Conservation (phyloP, 2,797 vertebrate genomes). For the Manis crassicaudata region DNA sequence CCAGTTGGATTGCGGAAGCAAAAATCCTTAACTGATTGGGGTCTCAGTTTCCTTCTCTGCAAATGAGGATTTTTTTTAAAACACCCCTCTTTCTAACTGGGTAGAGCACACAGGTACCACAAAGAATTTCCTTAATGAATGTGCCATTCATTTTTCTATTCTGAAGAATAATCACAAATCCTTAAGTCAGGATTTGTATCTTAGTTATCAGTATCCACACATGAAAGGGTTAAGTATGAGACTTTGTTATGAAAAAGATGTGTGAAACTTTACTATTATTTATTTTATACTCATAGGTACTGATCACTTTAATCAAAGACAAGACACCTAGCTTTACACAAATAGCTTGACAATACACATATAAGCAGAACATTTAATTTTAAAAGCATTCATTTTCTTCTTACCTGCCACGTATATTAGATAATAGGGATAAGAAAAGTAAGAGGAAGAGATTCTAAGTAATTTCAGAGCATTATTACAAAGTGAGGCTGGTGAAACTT, state of each 20-base stretch:
- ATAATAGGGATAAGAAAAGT: conserved; percentile 41
- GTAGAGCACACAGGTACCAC: not conserved
- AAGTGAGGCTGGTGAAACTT: conserved; percentile 41
- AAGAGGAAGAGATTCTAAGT: conserved; percentile 24
- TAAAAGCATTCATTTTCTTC: conserved; percentile 44
- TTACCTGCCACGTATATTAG: not conserved
- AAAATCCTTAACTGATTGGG: not conserved
- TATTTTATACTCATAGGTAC: not conserved
- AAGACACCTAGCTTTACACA: conserved; percentile 47
- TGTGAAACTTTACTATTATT: not conserved
- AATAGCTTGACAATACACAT: not conserved
- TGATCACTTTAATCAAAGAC: conserved; percentile 39
- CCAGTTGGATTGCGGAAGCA: not conserved
- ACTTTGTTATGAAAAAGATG: not conserved
- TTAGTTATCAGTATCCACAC: not conserved
- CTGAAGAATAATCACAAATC: not conserved
- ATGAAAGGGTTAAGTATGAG: not conserved
- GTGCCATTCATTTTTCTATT: not conserved
- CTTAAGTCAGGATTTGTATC: not conserved
- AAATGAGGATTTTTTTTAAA: not conserved
- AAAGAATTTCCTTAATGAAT: conserved; percentile 28
- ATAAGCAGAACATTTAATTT: not conserved
- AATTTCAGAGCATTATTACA: conserved; percentile 59
- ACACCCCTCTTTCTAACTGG: not conserved
- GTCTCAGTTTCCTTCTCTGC: not conserved